Evolutionary conservation across 2,888 invertebrate species (phyloP).

Genomic region (Halictus ligatus): DNA sequence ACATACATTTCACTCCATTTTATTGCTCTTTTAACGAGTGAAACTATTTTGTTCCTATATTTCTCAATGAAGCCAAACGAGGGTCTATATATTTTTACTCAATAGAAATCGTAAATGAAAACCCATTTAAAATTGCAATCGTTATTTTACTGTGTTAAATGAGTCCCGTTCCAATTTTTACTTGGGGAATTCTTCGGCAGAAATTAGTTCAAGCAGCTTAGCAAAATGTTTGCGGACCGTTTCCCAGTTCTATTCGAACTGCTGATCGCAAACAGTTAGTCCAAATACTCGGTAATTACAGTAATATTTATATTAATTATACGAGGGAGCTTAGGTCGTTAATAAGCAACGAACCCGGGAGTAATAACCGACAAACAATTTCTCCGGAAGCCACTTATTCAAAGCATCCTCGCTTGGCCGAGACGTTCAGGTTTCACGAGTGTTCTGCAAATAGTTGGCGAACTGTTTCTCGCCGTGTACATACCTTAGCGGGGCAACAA

Average conservation of each 20-base stretch:
- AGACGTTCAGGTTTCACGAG: constrained; percentile 10
- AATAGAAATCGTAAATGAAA: background rate
- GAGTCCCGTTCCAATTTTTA: too few species aligned
- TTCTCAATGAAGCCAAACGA: too few species aligned
- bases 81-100: background rate
- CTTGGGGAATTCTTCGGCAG: too few species aligned
- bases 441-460: constrained; percentile 8
- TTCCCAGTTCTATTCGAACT: background rate
- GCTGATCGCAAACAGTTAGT: background rate
- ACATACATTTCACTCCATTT: background rate
- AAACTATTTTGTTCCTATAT: background rate
- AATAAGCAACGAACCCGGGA: background rate
- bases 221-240: background rate
- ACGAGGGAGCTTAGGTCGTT: background rate
- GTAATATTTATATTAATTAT: background rate
- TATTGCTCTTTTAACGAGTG: background rate
- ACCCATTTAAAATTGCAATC: background rate
- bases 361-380: background rate
- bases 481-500: background rate
- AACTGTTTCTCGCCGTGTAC: background rate
- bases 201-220: background rate
- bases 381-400: constrained; percentile 8
- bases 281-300: background rate
- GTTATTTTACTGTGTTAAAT: too few species aligned
- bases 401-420: background rate